Evolutionary conservation across 2,797 vertebrate species (phyloP).

Genomic region (Leucoraja ocellata): DNA sequence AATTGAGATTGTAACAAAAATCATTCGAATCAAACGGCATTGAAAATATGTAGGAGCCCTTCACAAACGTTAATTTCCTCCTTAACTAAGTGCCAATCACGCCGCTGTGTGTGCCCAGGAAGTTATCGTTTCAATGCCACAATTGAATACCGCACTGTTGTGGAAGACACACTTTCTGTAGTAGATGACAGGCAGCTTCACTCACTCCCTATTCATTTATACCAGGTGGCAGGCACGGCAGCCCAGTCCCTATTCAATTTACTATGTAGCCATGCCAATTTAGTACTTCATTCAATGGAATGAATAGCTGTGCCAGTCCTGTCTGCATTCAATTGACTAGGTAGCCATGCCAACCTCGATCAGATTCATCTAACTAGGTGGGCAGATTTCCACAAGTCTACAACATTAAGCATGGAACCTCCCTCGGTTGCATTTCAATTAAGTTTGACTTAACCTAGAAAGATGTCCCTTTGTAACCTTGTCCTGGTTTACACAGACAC

Average conservation of each 20-base stretch:
- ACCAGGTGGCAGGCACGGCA: not conserved
- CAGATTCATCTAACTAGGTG: not conserved
- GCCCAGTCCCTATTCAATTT: not conserved
- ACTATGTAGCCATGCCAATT: not conserved
- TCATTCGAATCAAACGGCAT: not conserved
- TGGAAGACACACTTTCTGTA: not conserved
- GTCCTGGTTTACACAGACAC: not conserved
- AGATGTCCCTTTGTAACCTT: not conserved
- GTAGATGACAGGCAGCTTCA: not conserved
- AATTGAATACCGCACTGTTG: not conserved
- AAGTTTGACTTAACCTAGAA: not conserved
- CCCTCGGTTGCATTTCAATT: not conserved
- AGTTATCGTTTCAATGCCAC: not conserved
- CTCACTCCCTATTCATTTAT: not conserved
- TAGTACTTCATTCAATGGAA: constrained; percentile 2
- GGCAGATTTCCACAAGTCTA: constrained; percentile 23
- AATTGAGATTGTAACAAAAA: not conserved
- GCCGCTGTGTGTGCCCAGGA: not conserved
- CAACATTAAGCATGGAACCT: not conserved
- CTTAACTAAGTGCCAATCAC: not conserved
- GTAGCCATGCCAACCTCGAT: not conserved
- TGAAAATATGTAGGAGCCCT: too few relatives aligned
- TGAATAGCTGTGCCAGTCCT: not conserved
- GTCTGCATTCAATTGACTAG: constrained; percentile 2
- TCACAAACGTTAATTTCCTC: not conserved